These are phyloP conservation scores for Erynnis tages DNA, from an alignment of 2,888 invertebrate genomes.

Conservation along the genomic window DNA sequence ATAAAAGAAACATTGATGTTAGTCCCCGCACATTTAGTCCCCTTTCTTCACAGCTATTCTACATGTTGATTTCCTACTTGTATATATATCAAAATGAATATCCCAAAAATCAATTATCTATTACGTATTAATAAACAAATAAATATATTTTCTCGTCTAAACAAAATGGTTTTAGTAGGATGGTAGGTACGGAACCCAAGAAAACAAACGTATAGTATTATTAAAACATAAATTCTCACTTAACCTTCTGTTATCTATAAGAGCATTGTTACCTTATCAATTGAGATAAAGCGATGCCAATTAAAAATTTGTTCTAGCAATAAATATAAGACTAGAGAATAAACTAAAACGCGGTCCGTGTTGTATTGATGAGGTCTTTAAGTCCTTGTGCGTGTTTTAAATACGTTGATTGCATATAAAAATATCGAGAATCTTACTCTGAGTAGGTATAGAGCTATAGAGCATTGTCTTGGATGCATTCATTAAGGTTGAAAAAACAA, in stretches of 20 bases:
- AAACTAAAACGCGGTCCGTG: slow-evolving; percentile 34
- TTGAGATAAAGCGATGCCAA: slow-evolving; percentile 55
- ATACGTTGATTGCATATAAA: slow-evolving; percentile 35
- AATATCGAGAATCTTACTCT: slow-evolving; percentile 20
- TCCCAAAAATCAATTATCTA: too few species aligned
- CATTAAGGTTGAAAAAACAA: slow-evolving; percentile 15
- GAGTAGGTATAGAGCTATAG: too few species aligned
- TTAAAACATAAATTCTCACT: slow-evolving; percentile 73
- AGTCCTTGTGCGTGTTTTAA: slow-evolving; percentile 30
- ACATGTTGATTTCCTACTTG: too few species aligned
- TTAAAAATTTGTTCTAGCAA: slow-evolving; percentile 63
- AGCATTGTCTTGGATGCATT: not conserved
- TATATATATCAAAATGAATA: too few species aligned
- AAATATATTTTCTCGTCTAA: too few species aligned
- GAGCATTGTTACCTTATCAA: slow-evolving; percentile 63
- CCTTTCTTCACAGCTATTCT: too few species aligned
- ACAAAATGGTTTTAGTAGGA: too few species aligned
- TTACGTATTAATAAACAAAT: too few species aligned
- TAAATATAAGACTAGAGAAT: slow-evolving; percentile 39
- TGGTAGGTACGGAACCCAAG: too few species aligned
- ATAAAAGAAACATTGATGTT: too few species aligned
- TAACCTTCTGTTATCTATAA: slow-evolving; percentile 50
- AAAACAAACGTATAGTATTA: slow-evolving; percentile 35
- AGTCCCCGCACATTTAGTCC: too few species aligned
- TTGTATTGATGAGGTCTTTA: slow-evolving; percentile 35